Conservation (phyloP, 2,113 vertebrate genomes). For the Pleuronectes platessa region DNA sequence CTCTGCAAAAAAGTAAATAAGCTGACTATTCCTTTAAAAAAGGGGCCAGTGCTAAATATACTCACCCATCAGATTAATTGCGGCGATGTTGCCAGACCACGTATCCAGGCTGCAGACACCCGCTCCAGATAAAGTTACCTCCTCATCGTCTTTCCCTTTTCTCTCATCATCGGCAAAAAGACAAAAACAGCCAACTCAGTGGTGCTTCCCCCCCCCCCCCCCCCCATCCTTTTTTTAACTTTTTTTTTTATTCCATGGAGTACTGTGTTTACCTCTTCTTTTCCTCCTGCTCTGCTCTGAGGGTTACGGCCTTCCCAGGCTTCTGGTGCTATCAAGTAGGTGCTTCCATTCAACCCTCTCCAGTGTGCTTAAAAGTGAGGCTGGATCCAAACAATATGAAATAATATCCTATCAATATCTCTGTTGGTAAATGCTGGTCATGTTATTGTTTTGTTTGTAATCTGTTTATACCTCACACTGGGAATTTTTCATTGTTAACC, state of each 20-base stretch:
- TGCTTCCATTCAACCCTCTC: slow-evolving; percentile 54
- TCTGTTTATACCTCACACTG: slow-evolving; percentile 85
- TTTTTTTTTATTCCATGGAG: slow-evolving; percentile 44
- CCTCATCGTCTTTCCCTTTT: slow-evolving; percentile 31
- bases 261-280: slow-evolving; percentile 62
- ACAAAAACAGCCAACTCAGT: slow-evolving; percentile 28
- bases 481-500: slow-evolving; percentile 68
- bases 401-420: slow-evolving; percentile 59
- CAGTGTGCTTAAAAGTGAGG: slow-evolving; percentile 62
- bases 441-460: slow-evolving; percentile 61
- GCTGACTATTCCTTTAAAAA: slow-evolving; percentile 17
- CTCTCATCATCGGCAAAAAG: slow-evolving; percentile 17
- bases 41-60: slow-evolving; percentile 32
- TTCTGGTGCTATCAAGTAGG: slow-evolving; percentile 86
- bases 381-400: slow-evolving; percentile 66
- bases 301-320: slow-evolving; percentile 59
- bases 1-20: neutral
- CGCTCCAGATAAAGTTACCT: slow-evolving; percentile 75
- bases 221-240: neutral
- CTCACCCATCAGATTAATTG: slow-evolving; percentile 8
- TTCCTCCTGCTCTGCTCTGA: slow-evolving; percentile 51
- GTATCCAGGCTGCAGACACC: slow-evolving; percentile 56
- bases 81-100: slow-evolving; percentile 43
- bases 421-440: slow-evolving; percentile 75
- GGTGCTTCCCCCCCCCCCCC: slow-evolving; percentile 54